Percentiles rank a stretch among this genome's conserved stretches.
Conservation (phyloP, 2,888 invertebrate species). For the Ophion ventricosus region DNA sequence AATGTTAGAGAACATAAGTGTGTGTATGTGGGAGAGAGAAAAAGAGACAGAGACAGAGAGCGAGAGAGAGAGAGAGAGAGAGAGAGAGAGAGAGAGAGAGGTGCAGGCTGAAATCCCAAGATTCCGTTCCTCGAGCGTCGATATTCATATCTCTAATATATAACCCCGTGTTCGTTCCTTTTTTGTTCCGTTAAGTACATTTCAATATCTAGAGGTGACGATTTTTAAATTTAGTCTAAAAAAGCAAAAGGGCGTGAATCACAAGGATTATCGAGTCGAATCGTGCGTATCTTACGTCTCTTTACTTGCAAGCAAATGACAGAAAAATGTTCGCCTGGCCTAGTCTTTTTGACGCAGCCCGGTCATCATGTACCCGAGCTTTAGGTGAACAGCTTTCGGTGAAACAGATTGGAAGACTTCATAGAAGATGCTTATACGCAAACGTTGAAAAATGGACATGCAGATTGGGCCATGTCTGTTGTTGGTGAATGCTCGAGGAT, state of each 20-base stretch:
- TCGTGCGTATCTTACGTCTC: neutral
- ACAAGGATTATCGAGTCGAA: neutral
- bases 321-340: constrained; percentile 13
- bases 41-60: neutral
- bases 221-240: constrained; percentile 34
- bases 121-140: constrained; percentile 50
- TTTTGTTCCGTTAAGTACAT: constrained; percentile 73
- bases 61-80: neutral
- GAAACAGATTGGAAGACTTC: constrained; percentile 28
- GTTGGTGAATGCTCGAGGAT: constrained; percentile 6
- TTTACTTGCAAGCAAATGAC: neutral
- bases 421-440: constrained; percentile 12
- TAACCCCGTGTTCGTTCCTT: constrained; percentile 40
- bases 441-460: constrained; percentile 37
- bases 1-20: neutral
- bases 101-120: constrained; percentile 51
- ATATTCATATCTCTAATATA: constrained; percentile 59
- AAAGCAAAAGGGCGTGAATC: constrained; percentile 1
- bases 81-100: constrained; percentile 6
- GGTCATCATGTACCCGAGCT: constrained; percentile 7
- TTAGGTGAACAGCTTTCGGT: constrained; percentile 7
- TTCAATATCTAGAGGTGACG: constrained; percentile 74
- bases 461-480: constrained; percentile 3
- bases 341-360: constrained; percentile 10
- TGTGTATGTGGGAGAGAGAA: neutral